These are phyloP conservation scores for Podilymbus podiceps DNA, from an alignment of 2,113 vertebrate genomes.

Conservation along the genomic window DNA sequence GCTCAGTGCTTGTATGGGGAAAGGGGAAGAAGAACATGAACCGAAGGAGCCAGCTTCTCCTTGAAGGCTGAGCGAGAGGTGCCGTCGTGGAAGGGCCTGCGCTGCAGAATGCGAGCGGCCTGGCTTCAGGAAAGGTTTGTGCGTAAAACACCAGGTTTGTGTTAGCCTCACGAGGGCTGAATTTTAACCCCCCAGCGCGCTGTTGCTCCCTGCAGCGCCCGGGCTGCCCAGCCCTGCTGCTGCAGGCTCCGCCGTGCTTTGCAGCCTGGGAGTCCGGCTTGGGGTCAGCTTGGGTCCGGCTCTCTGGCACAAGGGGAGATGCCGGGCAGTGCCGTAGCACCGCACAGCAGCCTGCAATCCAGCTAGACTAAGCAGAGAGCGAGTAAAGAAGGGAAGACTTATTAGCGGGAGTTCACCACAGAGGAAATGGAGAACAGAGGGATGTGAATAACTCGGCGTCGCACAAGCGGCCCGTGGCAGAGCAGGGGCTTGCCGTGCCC, in stretches of 20 bases:
- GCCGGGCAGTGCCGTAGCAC: not conserved
- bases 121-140: not conserved
- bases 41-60: not conserved
- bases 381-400: not conserved
- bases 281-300: not conserved
- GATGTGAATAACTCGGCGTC: not conserved
- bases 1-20: accelerated
- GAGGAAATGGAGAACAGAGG: not conserved
- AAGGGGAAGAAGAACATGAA: not conserved
- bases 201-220: not conserved
- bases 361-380: not conserved
- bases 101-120: not conserved
- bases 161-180: not conserved
- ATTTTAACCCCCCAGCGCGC: not conserved
- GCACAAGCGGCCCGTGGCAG: not conserved
- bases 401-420: not conserved
- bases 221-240: not conserved
- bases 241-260: not conserved
- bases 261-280: not conserved
- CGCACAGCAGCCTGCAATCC: not conserved
- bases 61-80: not conserved
- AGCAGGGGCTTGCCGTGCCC: not conserved
- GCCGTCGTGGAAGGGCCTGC: not conserved
- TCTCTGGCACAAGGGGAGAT: not conserved
- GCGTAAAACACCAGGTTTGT: not conserved